Conservation (phyloP, 2,113 vertebrate genomes). For the Notothenia rossii region DNA sequence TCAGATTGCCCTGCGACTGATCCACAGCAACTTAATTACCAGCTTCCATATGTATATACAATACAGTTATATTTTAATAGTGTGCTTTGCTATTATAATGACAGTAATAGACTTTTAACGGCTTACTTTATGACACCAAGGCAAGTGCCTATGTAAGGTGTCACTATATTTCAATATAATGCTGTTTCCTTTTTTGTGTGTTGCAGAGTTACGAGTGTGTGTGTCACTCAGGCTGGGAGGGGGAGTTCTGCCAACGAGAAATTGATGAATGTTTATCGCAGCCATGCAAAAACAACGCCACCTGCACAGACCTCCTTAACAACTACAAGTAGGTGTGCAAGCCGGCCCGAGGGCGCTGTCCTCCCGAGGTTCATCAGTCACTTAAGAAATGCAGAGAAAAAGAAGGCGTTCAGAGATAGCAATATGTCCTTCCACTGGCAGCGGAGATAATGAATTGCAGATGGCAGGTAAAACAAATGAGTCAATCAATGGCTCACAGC, state of each 20-base stretch:
- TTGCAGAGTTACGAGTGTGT: conserved; percentile 83
- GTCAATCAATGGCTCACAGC: conserved; percentile 83
- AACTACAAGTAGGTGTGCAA: conserved; percentile 80
- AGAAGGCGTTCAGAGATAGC: conserved; percentile 64
- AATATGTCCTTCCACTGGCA: conserved; percentile 70
- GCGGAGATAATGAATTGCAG: conserved; percentile 82
- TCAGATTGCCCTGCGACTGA: conserved; percentile 4
- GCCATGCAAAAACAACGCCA: conserved; percentile 87
- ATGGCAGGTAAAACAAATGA: conserved; percentile 87
- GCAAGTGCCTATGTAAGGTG: conserved; percentile 50
- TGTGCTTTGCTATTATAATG: conserved; percentile 2
- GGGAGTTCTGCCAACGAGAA: conserved; percentile 85
- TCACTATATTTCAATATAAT: conserved; percentile 34
- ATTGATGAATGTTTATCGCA: conserved; percentile 85
- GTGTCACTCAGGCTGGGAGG: conserved; percentile 86
- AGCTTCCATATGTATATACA: neutral
- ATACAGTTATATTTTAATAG: neutral
- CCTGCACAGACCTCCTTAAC: conserved; percentile 85
- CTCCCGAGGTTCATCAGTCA: conserved; percentile 60
- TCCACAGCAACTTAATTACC: conserved; percentile 31
- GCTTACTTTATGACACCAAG: conserved; percentile 11
- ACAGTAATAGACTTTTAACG: neutral
- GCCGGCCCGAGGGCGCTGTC: conserved; percentile 48
- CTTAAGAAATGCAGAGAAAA: conserved; percentile 63
- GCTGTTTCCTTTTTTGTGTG: conserved; percentile 32